Base-by-base conservation (phyloP, 2,797 vertebrate genomes). In the Oreochromis grahami region DNA sequence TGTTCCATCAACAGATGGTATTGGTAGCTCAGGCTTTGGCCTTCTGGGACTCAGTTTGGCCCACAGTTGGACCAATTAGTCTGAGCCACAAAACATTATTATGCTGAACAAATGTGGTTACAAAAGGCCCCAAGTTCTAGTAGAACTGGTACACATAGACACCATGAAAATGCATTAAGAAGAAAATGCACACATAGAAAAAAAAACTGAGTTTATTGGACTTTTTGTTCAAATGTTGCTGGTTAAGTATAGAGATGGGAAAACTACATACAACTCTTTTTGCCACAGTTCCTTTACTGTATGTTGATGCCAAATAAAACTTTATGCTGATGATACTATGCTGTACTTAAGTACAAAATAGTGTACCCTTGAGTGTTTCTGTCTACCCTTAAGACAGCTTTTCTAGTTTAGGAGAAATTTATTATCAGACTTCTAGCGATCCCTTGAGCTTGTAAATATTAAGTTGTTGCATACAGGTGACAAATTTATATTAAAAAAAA, bases 1-100 rank as follows among this genome's bases (percentile, higher is more conserved):
- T 80, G 85, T 79, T 86, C 79, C 84, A 87, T 29, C 83, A 84
- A 86, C 87, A 92, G 89, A 93, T 90, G 89, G 86, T 80, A 79
- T 60, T 86, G 70, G 87, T 80, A 81, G 80, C 68, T 88, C 32
- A 74, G 84, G 78, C 63, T 52, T 76, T 58, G 78, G 80, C 84
- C 88, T 85, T 81, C 78, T 84, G 88, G 84, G 89, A 86, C 21
- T 81, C 68, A 21, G 80, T 89, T 88, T 88, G 80, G 84, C 56
- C 78, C 78, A 68, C 84, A 82, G 82, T 87, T 78, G 68, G 77
- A 88, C 83, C 82, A 91, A 91, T 92, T 88, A 91, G 65, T 76
- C 74, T 50, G 51, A 86, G 86, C 77, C 81, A 88, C 43, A 83
- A 84, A 87, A 86, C 43, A 87, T 84, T 80, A 89, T 72, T 74